phyloP scores from a whole-genome alignment of 2,113 vertebrate species.

The Semnornis frantzii region DNA sequence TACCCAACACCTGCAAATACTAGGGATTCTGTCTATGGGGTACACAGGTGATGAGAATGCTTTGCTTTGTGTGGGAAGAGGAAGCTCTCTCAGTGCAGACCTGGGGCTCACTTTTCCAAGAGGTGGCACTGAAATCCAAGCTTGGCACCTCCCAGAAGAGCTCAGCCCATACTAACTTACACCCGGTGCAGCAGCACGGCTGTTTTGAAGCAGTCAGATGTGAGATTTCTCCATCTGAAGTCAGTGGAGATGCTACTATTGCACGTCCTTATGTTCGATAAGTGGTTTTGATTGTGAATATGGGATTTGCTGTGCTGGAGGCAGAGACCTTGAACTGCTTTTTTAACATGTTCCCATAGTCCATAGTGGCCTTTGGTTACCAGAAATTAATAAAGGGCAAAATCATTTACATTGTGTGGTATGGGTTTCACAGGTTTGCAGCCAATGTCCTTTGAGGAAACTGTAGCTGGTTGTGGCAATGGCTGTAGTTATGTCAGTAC shows the following conservation, averaged over 20 bases:
- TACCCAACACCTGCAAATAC: not conserved
- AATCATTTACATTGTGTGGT: not conserved
- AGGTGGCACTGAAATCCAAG: not conserved
- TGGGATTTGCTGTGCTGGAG: not conserved
- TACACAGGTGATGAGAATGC: not conserved
- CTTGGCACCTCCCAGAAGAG: not conserved
- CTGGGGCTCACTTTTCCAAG: rapidly evolving
- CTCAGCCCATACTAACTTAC: not conserved
- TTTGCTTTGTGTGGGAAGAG: rapidly evolving
- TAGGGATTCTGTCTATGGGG: not conserved
- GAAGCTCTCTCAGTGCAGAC: not conserved
- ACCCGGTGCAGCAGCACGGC: not conserved
- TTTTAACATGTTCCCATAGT: not conserved
- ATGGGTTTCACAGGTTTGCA: not conserved
- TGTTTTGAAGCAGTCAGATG: not conserved
- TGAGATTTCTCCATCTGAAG: not conserved
- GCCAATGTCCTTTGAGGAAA: not conserved
- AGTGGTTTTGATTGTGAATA: not conserved
- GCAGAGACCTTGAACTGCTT: not conserved
- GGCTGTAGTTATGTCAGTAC: not conserved
- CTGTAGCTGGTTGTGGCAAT: not conserved
- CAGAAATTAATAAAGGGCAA: not conserved
- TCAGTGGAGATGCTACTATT: not conserved
- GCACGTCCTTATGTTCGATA: not conserved
- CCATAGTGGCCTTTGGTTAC: not conserved